Evolutionary conservation across 2,888 invertebrate genomes (phyloP).

Genomic region (Cremastinae sp.): DNA sequence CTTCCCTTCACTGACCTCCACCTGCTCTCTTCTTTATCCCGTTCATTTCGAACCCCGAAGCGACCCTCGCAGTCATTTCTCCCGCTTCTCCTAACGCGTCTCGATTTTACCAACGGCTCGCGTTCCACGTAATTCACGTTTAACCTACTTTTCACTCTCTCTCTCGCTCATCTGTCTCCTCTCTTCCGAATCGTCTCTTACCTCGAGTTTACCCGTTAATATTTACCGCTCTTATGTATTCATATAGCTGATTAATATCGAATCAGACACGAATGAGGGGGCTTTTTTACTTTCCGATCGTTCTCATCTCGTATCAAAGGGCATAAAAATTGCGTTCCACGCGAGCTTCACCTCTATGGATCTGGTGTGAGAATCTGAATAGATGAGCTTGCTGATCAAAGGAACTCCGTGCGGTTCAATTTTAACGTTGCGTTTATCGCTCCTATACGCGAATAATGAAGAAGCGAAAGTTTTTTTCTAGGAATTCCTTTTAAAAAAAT

Average conservation of each 20-base stretch:
- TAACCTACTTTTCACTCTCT: neutral
- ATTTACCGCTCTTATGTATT: neutral
- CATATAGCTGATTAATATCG: conserved; percentile 23
- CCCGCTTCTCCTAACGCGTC: conserved; percentile 35
- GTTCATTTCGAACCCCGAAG: conserved; percentile 40
- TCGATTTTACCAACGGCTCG: conserved; percentile 32
- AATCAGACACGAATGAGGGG: neutral
- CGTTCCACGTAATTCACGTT: conserved; percentile 12
- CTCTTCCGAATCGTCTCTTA: too few species aligned
- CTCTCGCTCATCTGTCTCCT: neutral
- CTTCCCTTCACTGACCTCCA: conserved; percentile 34
- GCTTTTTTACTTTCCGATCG: neutral
- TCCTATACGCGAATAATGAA: too few species aligned
- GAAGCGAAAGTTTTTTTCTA: too few species aligned
- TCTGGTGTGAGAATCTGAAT: neutral
- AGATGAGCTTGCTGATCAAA: neutral
- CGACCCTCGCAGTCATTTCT: conserved; percentile 47
- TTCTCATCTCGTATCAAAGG: conserved; percentile 20
- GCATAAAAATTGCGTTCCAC: conserved; percentile 10
- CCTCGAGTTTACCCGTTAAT: neutral
- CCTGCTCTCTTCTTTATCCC: conserved; percentile 23
- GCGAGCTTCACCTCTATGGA: neutral
- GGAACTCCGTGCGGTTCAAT: too few species aligned
- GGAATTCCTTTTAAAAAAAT: too few species aligned
- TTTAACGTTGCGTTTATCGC: too few species aligned